phyloP scores from a whole-genome alignment of 2,888 invertebrate species.

The Pasiphila rectangulata region DNA sequence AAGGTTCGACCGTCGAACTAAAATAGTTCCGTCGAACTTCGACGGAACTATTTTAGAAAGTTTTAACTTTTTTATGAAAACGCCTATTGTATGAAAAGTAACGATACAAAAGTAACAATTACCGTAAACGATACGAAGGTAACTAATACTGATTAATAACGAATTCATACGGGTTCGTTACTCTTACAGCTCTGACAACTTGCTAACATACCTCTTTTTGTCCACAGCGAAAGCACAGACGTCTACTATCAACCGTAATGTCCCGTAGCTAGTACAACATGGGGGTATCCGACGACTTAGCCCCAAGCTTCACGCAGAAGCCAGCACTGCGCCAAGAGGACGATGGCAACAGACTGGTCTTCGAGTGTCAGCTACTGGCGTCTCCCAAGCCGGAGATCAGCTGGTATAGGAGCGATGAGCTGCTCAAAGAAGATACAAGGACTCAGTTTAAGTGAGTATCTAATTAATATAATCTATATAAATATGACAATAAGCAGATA shows the following conservation, averaged over 20 bases:
- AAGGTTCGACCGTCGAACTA: no score
- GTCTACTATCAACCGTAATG: constrained; percentile 59
- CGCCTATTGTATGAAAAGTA: no score
- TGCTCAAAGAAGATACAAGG: constrained; percentile 90
- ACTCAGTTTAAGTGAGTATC: constrained; percentile 87
- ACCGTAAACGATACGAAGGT: no score
- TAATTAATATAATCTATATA: no score
- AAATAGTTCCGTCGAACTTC: no score
- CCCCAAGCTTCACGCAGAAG: constrained; percentile 99
- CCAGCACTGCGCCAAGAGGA: constrained; percentile 97
- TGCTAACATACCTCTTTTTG: constrained; percentile 15
- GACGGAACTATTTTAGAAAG: no score
- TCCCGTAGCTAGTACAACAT: constrained; percentile 75
- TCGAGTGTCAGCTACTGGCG: constrained; percentile 94
- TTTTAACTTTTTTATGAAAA: no score
- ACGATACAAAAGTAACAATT: no score
- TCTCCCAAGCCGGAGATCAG: constrained; percentile 94
- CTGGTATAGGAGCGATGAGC: constrained; percentile 94
- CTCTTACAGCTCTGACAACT: background rate
- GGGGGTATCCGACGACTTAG: constrained; percentile 96
- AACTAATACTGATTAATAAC: background rate
- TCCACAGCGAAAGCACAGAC: constrained; percentile 44
- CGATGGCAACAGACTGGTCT: constrained; percentile 96
- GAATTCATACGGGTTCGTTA: background rate
- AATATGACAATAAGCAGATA: no score